Percentiles rank a stretch among this genome's conserved stretches.
These are phyloP conservation scores for Lagenorhynchus albirostris DNA, from an alignment of 2,113 vertebrate species.

Conservation along the genomic window DNA sequence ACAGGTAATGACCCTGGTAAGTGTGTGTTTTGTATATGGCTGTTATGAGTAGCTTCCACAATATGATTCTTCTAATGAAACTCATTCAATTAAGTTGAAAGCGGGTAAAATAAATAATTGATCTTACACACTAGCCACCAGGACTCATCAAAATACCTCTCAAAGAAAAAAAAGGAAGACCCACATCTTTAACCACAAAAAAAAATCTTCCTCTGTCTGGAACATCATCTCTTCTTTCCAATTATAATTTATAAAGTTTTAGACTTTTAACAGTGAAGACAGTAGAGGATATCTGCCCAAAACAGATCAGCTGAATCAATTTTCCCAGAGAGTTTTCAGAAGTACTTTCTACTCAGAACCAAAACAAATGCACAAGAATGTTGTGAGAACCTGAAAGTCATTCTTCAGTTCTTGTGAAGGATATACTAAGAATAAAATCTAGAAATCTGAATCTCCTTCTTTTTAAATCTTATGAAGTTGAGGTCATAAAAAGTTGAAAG, in stretches of 20 bases:
- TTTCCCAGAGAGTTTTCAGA: neutral
- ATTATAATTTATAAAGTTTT: neutral
- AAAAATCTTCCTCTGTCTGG: neutral
- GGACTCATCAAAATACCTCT: neutral
- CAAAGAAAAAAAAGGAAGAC: neutral
- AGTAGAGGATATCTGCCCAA: neutral
- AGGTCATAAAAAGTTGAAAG: neutral
- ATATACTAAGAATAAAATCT: neutral
- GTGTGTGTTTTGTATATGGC: neutral
- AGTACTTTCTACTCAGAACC: neutral
- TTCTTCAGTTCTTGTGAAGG: neutral
- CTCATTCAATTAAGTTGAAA: neutral
- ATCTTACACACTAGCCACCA: neutral
- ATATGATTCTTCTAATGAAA: neutral
- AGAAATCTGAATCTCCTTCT: neutral
- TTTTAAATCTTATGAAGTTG: neutral
- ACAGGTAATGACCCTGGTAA: neutral
- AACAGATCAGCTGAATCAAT: neutral
- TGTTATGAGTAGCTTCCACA: neutral
- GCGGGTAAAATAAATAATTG: neutral
- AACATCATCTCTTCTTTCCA: neutral
- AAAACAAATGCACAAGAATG: neutral
- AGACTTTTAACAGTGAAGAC: neutral
- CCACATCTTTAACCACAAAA: neutral
- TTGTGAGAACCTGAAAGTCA: neutral